These are phyloP conservation scores for Apoda limacodes DNA, from an alignment of 2,888 invertebrate genomes.

Conservation along the genomic window DNA sequence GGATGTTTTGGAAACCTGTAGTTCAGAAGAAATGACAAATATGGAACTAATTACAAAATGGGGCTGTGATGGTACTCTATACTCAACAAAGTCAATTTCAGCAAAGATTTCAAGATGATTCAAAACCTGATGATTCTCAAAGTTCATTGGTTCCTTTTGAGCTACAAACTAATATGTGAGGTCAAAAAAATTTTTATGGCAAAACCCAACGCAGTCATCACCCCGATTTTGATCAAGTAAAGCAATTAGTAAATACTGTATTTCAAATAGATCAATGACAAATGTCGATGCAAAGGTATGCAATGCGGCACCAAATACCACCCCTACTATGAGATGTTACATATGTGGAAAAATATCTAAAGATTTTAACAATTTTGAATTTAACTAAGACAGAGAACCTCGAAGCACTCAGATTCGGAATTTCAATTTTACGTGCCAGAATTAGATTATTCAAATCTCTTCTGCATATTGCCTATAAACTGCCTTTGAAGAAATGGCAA, in stretches of 20 bases:
- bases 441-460: conserved; percentile 25
- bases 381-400: conserved; percentile 11
- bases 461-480: conserved; percentile 28
- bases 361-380: conserved; percentile 25
- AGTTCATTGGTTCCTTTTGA: conserved; percentile 5
- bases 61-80: too few species aligned
- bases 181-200: conserved; percentile 11
- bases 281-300: conserved; percentile 29
- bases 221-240: conserved; percentile 7
- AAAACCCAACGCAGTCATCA: conserved; percentile 14
- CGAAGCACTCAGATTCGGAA: conserved; percentile 16
- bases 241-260: conserved; percentile 12
- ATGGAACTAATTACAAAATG: too few species aligned
- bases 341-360: conserved; percentile 27
- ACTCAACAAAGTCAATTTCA: too few species aligned
- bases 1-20: too few species aligned
- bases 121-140: conserved; percentile 13
- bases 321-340: conserved; percentile 27
- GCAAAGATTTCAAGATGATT: too few species aligned
- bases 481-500: conserved; percentile 27
- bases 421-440: conserved; percentile 26
- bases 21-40: too few species aligned
- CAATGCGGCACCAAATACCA: conserved; percentile 26
- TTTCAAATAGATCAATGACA: conserved; percentile 21
- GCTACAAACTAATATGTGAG: conserved; percentile 6